Percentiles rank a stretch among this genome's conserved stretches.
Conservation (phyloP, 1,140 invertebrate species). For the Magallana ariakensis region DNA sequence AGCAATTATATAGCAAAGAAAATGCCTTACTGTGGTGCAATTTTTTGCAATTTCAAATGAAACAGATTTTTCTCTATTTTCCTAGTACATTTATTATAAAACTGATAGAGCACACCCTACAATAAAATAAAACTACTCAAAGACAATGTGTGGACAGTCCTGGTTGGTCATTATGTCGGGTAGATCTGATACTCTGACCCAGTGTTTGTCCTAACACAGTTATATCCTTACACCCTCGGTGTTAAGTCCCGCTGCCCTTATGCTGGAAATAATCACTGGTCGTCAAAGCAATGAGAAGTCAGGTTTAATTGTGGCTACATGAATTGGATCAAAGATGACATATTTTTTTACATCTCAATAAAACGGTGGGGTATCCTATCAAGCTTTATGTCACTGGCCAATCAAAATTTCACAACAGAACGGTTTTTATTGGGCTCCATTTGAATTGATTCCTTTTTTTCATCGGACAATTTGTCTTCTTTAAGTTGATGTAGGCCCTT, state of each 20-base stretch:
- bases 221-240: neutral
- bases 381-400: slow-evolving; percentile 19
- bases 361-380: slow-evolving; percentile 6
- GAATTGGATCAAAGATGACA: slow-evolving; percentile 14
- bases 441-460: slow-evolving; percentile 24
- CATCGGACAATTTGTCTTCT: neutral
- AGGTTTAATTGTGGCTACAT: neutral
- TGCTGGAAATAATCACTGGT: slow-evolving; percentile 1
- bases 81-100: too few relatives aligned
- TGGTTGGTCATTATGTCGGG: neutral
- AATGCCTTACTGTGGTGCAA: too few relatives aligned
- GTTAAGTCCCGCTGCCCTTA: neutral
- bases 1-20: too few relatives aligned
- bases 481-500: neutral
- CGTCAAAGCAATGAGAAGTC: neutral
- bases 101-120: too few relatives aligned
- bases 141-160: too few relatives aligned
- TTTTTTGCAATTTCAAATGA: too few relatives aligned
- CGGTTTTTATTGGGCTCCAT: slow-evolving; percentile 8
- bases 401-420: slow-evolving; percentile 32
- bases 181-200: neutral
- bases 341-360: slow-evolving; percentile 30
- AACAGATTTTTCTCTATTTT: too few relatives aligned
- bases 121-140: too few relatives aligned
- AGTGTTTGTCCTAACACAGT: slow-evolving; percentile 25